phyloP scores from a whole-genome alignment of 1,140 invertebrate species.

The Pachyrhynchus sulphureomaculatus region DNA sequence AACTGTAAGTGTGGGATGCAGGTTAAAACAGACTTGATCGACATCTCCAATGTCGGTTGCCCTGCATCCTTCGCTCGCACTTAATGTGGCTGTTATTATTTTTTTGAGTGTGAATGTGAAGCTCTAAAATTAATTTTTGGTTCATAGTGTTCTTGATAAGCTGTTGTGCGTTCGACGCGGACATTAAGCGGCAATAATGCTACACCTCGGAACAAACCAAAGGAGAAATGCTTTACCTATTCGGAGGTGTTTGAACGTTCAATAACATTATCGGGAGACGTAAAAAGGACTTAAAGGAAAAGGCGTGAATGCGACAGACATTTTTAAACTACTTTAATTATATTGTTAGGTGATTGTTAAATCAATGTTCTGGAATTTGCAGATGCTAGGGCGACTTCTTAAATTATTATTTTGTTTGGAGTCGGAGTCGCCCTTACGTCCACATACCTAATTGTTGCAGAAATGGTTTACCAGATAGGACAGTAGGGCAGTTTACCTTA shows the following conservation, averaged over 20 bases:
- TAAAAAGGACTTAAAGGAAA: constrained; percentile 15
- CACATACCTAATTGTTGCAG: constrained; percentile 33
- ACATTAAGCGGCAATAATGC: constrained; percentile 9
- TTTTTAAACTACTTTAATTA: constrained; percentile 48
- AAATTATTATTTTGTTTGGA: constrained; percentile 42
- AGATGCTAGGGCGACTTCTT: constrained; percentile 18
- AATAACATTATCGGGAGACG: constrained; percentile 7
- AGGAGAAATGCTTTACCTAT: background rate
- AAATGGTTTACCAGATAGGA: constrained; percentile 38
- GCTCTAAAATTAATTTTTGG: constrained; percentile 6
- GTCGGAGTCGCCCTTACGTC: constrained; percentile 12
- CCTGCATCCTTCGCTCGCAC: constrained; percentile 28
- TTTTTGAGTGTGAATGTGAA: constrained; percentile 45
- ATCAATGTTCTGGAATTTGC: constrained; percentile 42
- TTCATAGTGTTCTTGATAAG: constrained; percentile 8
- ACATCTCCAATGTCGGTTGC: background rate
- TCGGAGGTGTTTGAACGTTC: constrained; percentile 4
- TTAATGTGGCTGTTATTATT: constrained; percentile 45
- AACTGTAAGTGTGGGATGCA: constrained; percentile 8
- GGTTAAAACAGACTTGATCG: background rate
- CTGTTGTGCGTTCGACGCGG: constrained; percentile 13
- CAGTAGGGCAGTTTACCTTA: constrained; percentile 39
- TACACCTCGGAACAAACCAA: background rate
- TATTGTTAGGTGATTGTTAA: constrained; percentile 53
- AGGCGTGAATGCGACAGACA: constrained; percentile 44